phyloP scores from a whole-genome alignment of 2,888 invertebrate genomes.

The Ctena decussata region DNA sequence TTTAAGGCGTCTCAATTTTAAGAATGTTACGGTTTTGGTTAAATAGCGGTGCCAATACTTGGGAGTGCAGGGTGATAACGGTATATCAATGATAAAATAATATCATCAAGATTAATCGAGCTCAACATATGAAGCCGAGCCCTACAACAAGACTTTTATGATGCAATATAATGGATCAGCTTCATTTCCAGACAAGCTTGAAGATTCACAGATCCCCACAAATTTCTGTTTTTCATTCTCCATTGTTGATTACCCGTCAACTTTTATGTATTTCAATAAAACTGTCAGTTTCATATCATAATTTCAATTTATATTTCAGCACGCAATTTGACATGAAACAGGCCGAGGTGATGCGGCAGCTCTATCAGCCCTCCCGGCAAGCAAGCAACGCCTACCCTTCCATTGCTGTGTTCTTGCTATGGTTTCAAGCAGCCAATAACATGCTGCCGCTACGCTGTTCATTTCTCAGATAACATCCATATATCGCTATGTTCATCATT shows the following conservation, averaged over 20 bases:
- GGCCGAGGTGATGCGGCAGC: not conserved
- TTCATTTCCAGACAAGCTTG: not conserved
- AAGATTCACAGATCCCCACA: not conserved
- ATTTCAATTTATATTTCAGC: slow-evolving; percentile 6
- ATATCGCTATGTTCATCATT: not conserved
- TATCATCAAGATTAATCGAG: not conserved
- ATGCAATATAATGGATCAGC: not conserved
- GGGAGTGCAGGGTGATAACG: too few species aligned
- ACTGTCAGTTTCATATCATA: slow-evolving; percentile 16
- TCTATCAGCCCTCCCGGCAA: not conserved
- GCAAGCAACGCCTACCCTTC: not conserved
- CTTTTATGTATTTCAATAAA: slow-evolving; percentile 9
- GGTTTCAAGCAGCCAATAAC: not conserved
- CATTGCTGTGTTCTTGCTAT: not conserved
- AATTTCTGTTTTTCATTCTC: not conserved
- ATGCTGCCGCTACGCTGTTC: not conserved
- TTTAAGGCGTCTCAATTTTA: too few species aligned
- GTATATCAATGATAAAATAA: not conserved
- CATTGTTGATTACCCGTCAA: not conserved
- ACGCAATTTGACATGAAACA: slow-evolving; percentile 5
- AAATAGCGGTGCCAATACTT: too few species aligned
- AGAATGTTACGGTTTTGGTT: too few species aligned
- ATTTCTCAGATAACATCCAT: not conserved
- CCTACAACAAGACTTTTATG: not conserved
- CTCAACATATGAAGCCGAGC: not conserved